These are phyloP conservation scores for Xanthorhoe designata DNA, from an alignment of 2,888 invertebrate species.

Conservation along the genomic window DNA sequence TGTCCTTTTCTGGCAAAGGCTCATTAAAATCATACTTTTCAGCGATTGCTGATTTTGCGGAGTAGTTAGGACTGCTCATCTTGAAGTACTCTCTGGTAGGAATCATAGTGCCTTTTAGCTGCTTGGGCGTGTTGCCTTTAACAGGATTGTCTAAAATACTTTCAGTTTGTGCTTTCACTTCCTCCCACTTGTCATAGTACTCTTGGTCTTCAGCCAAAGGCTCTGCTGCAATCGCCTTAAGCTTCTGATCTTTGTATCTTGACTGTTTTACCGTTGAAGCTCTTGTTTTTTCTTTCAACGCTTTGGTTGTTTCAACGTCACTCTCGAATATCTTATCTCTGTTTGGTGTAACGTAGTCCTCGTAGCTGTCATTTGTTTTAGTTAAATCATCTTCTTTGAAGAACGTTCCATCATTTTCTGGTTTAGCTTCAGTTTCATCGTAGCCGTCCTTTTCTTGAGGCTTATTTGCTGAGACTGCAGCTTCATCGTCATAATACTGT, in stretches of 20 bases:
- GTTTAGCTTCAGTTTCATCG: slow-evolving; percentile 6
- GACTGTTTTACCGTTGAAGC: slow-evolving; percentile 1
- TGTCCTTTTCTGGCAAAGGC: slow-evolving; percentile 66
- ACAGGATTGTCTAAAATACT: slow-evolving; percentile 44
- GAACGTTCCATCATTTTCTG: slow-evolving; percentile 27
- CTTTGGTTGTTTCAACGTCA: slow-evolving; percentile 18
- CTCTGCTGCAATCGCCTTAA: slow-evolving; percentile 9
- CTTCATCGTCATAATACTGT: slow-evolving; percentile 18
- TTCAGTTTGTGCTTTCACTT: slow-evolving; percentile 56
- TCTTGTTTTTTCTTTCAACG: not conserved
- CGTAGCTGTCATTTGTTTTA: slow-evolving; percentile 61
- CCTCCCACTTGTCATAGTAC: slow-evolving; percentile 25
- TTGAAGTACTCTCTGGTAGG: slow-evolving; percentile 57
- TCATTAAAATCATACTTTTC: slow-evolving; percentile 71
- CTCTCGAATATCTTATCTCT: slow-evolving; percentile 52
- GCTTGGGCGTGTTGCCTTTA: slow-evolving; percentile 1
- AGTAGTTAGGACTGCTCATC: slow-evolving; percentile 63
- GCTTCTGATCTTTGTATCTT: not conserved
- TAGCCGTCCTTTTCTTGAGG: too few species aligned
- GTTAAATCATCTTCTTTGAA: slow-evolving; percentile 46
- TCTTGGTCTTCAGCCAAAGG: slow-evolving; percentile 2
- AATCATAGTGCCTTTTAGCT: slow-evolving; percentile 52
- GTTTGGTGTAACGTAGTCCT: slow-evolving; percentile 63
- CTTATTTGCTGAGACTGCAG: too few species aligned
- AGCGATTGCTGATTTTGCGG: slow-evolving; percentile 54